Percentiles rank a stretch among this genome's conserved stretches.
phyloP scores from a whole-genome alignment of 2,113 vertebrate species.

The Nothobranchius kuhntae region DNA sequence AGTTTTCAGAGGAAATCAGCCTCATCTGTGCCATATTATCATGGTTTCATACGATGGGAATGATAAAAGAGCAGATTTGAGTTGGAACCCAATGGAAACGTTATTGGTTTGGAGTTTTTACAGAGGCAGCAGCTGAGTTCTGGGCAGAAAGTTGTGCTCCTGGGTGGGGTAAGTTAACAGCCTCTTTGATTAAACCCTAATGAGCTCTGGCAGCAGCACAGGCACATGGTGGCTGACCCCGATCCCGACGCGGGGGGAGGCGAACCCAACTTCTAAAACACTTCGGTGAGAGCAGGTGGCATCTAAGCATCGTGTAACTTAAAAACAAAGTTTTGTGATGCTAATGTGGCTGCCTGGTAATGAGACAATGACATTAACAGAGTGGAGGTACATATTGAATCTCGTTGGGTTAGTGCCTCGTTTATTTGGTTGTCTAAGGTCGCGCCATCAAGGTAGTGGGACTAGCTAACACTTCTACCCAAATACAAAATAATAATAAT shows the following conservation, averaged over 20 bases:
- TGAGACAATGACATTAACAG: slow-evolving; percentile 21
- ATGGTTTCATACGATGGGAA: not conserved
- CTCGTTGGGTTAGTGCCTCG: slow-evolving; percentile 1
- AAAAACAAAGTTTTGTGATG: slow-evolving; percentile 25
- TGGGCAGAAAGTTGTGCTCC: slow-evolving; percentile 37
- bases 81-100: not conserved
- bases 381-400: slow-evolving; percentile 12
- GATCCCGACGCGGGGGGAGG: slow-evolving; percentile 1
- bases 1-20: not conserved
- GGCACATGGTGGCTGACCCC: slow-evolving; percentile 46
- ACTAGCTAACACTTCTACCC: slow-evolving; percentile 25
- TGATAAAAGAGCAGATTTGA: not conserved
- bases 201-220: slow-evolving; percentile 30
- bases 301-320: slow-evolving; percentile 14
- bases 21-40: no score
- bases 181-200: slow-evolving; percentile 40
- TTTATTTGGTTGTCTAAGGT: slow-evolving; percentile 67
- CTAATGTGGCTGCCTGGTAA: slow-evolving; percentile 52
- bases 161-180: slow-evolving; percentile 29
- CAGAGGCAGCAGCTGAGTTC: not conserved
- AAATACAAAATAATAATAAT: not conserved
- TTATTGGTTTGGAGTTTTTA: not conserved
- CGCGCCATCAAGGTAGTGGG: slow-evolving; percentile 40
- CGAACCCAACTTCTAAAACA: slow-evolving; percentile 26
- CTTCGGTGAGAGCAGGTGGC: not conserved